A percentile compares a stretch with the other conserved stretches of the same genome.
Evolutionary conservation across 1,140 invertebrate genomes (phyloP).

Genomic region (Neuroterus valhalla): DNA sequence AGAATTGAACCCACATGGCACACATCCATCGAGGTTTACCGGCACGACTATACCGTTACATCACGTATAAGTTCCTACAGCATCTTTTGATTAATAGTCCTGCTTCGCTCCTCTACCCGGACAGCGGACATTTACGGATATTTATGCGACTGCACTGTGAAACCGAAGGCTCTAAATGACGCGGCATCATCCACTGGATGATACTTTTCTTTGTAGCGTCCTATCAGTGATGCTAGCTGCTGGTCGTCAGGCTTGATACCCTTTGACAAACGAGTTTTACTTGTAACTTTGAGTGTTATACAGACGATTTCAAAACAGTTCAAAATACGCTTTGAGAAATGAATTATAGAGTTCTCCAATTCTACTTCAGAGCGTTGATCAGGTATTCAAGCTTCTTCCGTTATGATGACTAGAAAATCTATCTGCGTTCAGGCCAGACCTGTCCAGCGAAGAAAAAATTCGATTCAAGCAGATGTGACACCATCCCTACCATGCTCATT

Average conservation of each 20-base stretch:
- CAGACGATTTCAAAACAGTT: too few species aligned
- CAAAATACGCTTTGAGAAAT: too few species aligned
- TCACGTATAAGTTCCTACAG: conserved; percentile 55
- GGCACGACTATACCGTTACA: conserved; percentile 69
- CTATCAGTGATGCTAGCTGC: neutral
- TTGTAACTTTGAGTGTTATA: neutral
- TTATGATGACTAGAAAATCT: too few species aligned
- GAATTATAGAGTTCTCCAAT: too few species aligned
- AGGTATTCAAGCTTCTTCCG: too few species aligned
- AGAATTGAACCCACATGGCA: conserved; percentile 42
- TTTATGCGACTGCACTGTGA: conserved; percentile 66
- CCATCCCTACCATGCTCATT: too few species aligned
- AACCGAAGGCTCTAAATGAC: conserved; percentile 59
- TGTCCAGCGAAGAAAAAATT: too few species aligned
- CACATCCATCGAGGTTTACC: conserved; percentile 53
- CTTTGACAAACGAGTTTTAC: neutral
- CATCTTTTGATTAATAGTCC: conserved; percentile 72
- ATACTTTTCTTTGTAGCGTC: conserved; percentile 37
- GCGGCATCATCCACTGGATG: conserved; percentile 40
- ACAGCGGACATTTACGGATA: conserved; percentile 68
- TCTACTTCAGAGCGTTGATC: too few species aligned
- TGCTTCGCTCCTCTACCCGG: conserved; percentile 49
- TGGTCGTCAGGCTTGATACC: neutral
- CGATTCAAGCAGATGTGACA: too few species aligned
- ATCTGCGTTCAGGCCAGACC: too few species aligned